phyloP scores from a whole-genome alignment of 2,888 invertebrate species.

The Perdita meconis region DNA sequence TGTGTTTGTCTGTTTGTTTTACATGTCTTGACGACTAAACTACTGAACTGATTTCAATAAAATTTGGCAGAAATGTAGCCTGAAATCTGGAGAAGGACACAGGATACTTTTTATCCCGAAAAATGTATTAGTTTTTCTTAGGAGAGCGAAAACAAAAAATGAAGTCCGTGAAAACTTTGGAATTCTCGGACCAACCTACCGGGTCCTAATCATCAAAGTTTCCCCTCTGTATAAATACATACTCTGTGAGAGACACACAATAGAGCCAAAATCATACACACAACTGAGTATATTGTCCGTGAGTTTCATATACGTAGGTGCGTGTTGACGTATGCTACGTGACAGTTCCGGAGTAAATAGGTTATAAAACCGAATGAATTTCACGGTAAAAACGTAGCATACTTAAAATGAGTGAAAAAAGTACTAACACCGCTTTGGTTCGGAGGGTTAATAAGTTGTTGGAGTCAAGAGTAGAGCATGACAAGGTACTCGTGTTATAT shows the following conservation, averaged over 20 bases:
- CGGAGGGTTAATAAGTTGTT: slow-evolving; percentile 80
- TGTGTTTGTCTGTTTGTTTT: too few relatives aligned
- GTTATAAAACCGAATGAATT: slow-evolving; percentile 51
- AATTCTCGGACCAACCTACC: too few relatives aligned
- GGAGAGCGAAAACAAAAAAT: too few relatives aligned
- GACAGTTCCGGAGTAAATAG: slow-evolving; percentile 34
- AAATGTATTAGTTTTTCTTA: too few relatives aligned
- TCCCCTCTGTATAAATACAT: too few relatives aligned
- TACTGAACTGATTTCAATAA: too few relatives aligned
- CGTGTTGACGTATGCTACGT: slow-evolving; percentile 49
- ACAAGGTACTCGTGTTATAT: slow-evolving; percentile 75
- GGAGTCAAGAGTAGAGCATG: slow-evolving; percentile 81
- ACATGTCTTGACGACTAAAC: too few relatives aligned
- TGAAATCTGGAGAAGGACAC: too few relatives aligned
- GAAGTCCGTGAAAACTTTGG: too few relatives aligned
- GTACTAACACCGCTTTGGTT: slow-evolving; percentile 75
- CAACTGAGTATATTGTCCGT: slow-evolving; percentile 4
- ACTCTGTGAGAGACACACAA: neutral
- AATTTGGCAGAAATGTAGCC: too few relatives aligned
- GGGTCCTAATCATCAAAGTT: too few relatives aligned
- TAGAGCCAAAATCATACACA: neutral
- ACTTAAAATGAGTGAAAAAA: slow-evolving; percentile 71
- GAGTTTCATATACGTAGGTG: slow-evolving; percentile 15
- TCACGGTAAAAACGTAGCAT: slow-evolving; percentile 8
- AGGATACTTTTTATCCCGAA: too few relatives aligned